Base-by-base conservation (phyloP, 1,140 invertebrate genomes). In the Drosophila melanica region DNA sequence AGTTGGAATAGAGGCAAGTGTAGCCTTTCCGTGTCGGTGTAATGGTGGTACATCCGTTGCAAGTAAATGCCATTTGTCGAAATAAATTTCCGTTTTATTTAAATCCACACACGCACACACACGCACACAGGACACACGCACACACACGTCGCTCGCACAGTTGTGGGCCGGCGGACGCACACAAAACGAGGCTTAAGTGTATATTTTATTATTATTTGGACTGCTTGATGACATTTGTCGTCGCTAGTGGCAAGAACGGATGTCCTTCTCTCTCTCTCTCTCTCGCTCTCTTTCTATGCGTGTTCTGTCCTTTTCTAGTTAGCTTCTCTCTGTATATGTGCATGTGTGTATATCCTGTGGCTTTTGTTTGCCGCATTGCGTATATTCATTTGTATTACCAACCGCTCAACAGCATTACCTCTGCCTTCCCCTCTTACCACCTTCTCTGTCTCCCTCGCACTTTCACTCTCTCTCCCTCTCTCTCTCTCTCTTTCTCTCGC, bases 61-160 rank as follows among this genome's bases (percentile, higher is more conserved):
- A 90, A 90, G 84, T 90, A 90, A 89, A 89, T 90, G 84, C 84
- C 85, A 89, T 89, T 89, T 89, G 84, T 89, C 84, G 84, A 89
- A 89, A 89, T 89, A 89, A 89, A 89, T 89, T 89, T 89, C 84
- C 84, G 84, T 90, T 89, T 89, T 89, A 89, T 89, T 89, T 89
- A 89, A 89, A 89, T 89, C 84, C 84, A 84, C 84, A 86, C 84
- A 77, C 57, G 57, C 69, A 57, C 50, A 63, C 48, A 63, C 48
- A 37, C 23, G 30, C 33, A 48, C 50, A 62, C 23, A 68, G 42
- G 27, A 55, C 35, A 50, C 42, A 55, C 39, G 64, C 59, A 71
- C 39, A 53, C 41, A 77, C 62, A 73, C 41, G 41, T 51, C 47
- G 48, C 48, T 50, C 48, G 48, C 48, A 79, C 57, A 58, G 51